Evolutionary conservation across 2,797 vertebrate species (phyloP).

Genomic region (Coreius guichenoti): DNA sequence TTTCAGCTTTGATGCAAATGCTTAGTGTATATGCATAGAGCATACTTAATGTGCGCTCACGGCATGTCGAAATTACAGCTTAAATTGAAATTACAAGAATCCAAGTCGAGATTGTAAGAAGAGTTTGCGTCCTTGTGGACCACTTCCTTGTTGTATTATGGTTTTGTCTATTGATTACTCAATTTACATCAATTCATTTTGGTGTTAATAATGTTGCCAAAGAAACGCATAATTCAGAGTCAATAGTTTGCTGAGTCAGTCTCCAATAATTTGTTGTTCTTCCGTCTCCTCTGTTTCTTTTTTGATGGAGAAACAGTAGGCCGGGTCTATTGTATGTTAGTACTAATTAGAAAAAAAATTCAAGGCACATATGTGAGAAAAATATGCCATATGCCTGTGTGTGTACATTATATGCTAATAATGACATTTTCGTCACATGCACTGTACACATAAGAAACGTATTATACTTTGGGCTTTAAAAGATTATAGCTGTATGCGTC

Average conservation of each 20-base stretch:
- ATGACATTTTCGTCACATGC: not conserved
- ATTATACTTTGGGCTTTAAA: not conserved
- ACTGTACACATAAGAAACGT: not conserved
- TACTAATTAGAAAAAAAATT: not conserved
- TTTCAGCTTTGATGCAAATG: not conserved
- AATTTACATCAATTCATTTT: not conserved
- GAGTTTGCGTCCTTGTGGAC: not conserved
- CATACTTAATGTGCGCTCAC: not conserved
- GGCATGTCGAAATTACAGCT: not conserved
- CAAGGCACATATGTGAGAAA: not conserved
- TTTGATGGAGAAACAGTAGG: not conserved
- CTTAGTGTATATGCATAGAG: not conserved
- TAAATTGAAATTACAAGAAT: not conserved
- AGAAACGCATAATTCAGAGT: not conserved
- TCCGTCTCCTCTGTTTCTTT: not conserved
- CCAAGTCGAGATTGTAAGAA: not conserved
- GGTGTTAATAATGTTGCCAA: not conserved
- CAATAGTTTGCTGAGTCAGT: not conserved
- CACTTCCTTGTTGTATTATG: not conserved
- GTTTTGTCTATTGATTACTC: not conserved
- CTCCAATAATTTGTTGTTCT: not conserved
- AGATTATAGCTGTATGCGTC: not conserved
- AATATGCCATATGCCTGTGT: not conserved
- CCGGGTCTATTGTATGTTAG: not conserved
- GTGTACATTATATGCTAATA: not conserved